phyloP scores from a whole-genome alignment of 1,140 invertebrate species.

The Drosophila parvula region DNA sequence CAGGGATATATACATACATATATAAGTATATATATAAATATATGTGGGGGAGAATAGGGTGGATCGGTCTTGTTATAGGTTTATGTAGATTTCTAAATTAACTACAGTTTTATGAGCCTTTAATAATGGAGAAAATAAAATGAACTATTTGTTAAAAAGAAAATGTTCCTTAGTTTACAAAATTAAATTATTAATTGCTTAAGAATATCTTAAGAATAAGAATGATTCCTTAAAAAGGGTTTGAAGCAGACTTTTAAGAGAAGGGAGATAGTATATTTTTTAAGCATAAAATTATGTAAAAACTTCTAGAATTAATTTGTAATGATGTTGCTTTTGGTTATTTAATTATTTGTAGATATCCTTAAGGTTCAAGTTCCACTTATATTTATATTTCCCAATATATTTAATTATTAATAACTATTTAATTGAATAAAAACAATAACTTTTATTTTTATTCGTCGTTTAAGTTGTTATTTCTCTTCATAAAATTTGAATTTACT shows the following conservation, averaged over 20 bases:
- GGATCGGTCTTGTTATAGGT: conserved; percentile 1
- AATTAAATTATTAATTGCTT: background rate
- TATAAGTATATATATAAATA: background rate
- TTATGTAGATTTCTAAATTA: background rate
- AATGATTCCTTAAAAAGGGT: background rate
- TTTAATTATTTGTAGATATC: background rate
- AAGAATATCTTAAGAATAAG: background rate
- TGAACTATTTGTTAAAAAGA: too few relatives aligned
- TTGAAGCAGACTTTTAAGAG: too few relatives aligned
- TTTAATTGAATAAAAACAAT: background rate
- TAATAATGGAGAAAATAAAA: background rate
- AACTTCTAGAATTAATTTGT: too few relatives aligned
- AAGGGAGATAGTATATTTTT: too few relatives aligned
- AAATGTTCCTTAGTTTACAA: background rate
- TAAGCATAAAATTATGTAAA: too few relatives aligned
- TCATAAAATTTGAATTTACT: too few relatives aligned
- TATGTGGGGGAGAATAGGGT: conserved; percentile 12
- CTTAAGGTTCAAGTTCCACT: fast-evolving
- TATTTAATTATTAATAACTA: too few relatives aligned
- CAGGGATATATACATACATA: background rate
- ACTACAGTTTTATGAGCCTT: background rate
- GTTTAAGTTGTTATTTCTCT: too few relatives aligned
- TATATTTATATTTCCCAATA: background rate
- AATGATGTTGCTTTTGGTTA: too few relatives aligned
- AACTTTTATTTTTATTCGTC: too few relatives aligned